Percentiles rank a stretch among this genome's conserved stretches.
Evolutionary conservation across 2,113 vertebrate species (phyloP).

Genomic region (Agelaius phoeniceus): DNA sequence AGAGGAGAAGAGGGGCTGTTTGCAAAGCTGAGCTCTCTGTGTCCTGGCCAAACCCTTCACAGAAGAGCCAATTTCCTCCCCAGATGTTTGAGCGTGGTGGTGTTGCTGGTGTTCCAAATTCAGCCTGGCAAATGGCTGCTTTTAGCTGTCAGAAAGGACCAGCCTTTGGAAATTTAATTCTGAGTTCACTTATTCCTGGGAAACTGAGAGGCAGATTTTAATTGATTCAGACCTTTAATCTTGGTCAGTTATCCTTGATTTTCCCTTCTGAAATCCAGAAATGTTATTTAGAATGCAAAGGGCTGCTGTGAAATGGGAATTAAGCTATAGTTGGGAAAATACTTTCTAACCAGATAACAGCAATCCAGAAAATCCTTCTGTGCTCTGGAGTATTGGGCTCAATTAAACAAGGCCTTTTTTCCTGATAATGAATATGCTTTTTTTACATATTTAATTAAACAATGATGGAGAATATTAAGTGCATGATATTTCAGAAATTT

Average conservation of each 20-base stretch:
- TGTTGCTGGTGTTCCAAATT: conserved; percentile 29
- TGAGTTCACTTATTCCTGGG: not conserved
- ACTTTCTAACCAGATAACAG: not conserved
- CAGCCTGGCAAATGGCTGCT: not conserved
- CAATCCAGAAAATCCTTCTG: not conserved
- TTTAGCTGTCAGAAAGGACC: not conserved
- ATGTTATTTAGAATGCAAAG: not conserved
- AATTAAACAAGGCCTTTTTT: not conserved
- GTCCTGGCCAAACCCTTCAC: conserved; percentile 19
- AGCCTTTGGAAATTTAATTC: conserved; percentile 7
- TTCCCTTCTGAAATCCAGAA: conserved; percentile 7
- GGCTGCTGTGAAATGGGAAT: not conserved
- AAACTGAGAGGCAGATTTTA: conserved; percentile 8
- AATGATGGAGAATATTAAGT: not conserved
- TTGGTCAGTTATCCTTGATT: not conserved
- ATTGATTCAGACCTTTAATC: not conserved
- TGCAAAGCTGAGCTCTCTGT: not conserved
- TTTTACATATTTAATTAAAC: not conserved
- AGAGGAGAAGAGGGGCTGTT: conserved; percentile 4
- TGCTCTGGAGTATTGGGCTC: not conserved
- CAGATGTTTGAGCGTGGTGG: conserved; percentile 47
- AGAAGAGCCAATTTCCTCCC: conserved; percentile 60
- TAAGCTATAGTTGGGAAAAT: conserved; percentile 13
- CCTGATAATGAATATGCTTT: not conserved
- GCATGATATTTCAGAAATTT: not conserved